phyloP scores from a whole-genome alignment of 2,888 invertebrate species.

The Drosophila mulleri region DNA sequence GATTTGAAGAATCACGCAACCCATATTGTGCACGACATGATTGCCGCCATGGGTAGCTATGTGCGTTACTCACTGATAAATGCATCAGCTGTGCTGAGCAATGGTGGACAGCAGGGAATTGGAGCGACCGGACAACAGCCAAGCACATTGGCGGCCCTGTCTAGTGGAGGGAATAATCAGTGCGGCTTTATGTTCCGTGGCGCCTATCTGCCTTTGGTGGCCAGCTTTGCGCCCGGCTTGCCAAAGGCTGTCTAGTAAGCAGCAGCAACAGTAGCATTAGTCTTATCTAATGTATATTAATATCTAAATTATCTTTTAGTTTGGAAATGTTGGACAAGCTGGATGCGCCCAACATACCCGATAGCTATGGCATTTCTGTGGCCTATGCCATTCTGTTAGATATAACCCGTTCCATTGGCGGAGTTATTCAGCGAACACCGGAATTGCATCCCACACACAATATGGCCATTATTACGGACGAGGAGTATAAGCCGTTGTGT shows the following conservation, averaged over 20 bases:
- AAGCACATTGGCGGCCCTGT: constrained; percentile 76
- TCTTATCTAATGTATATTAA: constrained; percentile 86
- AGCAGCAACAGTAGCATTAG: background rate
- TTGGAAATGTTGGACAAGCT: constrained; percentile 98
- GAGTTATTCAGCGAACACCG: constrained; percentile 88
- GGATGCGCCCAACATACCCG: constrained; percentile 97
- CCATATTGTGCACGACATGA: constrained; percentile 97
- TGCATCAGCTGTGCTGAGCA: constrained; percentile 82
- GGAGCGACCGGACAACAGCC: constrained; percentile 47
- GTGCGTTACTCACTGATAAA: constrained; percentile 95
- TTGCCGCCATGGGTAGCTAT: constrained; percentile 96
- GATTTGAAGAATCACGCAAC: constrained; percentile 97
- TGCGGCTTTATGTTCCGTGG: constrained; percentile 96
- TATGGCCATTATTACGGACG: constrained; percentile 75
- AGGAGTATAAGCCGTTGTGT: constrained; percentile 85
- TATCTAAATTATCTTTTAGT: constrained; percentile 85
- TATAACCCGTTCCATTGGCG: constrained; percentile 93
- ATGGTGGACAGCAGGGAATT: constrained; percentile 64
- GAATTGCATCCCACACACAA: constrained; percentile 82
- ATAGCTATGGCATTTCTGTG: constrained; percentile 98
- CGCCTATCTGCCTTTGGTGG: constrained; percentile 95
- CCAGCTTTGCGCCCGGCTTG: constrained; percentile 93
- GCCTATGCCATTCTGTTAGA: constrained; percentile 97
- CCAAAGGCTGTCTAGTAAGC: constrained; percentile 96
- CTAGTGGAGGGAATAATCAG: constrained; percentile 85